Conservation (phyloP, 1,140 invertebrate genomes). For the Cherax quadricarinatus region DNA sequence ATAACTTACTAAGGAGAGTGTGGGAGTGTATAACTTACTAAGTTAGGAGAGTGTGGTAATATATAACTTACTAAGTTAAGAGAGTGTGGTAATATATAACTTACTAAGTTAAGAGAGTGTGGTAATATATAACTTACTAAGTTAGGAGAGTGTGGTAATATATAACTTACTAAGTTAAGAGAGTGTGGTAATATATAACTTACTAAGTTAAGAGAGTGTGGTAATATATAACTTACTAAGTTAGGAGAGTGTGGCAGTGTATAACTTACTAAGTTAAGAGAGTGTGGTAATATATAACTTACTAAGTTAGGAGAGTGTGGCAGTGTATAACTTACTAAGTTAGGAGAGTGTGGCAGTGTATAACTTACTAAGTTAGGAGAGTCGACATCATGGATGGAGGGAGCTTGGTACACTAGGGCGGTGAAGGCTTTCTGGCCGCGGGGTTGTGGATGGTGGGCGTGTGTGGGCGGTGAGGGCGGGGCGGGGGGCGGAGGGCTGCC, state of each 20-base stretch:
- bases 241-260: too few species aligned
- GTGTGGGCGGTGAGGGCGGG: conserved; percentile 43
- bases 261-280: too few species aligned
- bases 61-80: not conserved
- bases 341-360: not conserved
- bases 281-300: too few species aligned
- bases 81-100: too few species aligned
- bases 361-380: conserved; percentile 44
- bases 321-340: not conserved
- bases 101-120: too few species aligned
- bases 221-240: too few species aligned
- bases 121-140: too few species aligned
- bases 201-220: too few species aligned
- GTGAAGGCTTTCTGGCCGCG: conserved; percentile 54
- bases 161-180: not conserved
- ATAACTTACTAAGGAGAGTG: too few species aligned
- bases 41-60: not conserved
- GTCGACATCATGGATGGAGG: conserved; percentile 61
- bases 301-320: not conserved
- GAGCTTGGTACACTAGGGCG: conserved; percentile 60
- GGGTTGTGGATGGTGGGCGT: conserved; percentile 30
- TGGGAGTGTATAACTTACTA: too few species aligned
- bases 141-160: not conserved
- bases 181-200: too few species aligned
- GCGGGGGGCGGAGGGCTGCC: conserved; percentile 57